Conservation (phyloP, 2,888 invertebrate genomes). For the Diarsia mendica region DNA sequence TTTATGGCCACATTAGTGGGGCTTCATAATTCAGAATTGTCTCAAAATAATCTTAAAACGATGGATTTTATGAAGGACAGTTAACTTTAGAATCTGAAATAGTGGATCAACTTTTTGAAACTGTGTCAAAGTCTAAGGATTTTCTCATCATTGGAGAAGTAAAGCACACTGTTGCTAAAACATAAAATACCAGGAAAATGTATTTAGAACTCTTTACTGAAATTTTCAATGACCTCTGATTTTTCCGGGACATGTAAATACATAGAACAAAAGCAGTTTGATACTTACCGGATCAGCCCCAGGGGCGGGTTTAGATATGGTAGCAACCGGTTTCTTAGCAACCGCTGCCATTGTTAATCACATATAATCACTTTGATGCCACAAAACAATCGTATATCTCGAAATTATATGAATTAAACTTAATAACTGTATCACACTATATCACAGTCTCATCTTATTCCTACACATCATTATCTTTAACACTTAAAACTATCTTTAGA, state of each 20-base stretch:
- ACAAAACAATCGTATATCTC: slow-evolving; percentile 76
- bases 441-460: slow-evolving; percentile 70
- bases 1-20: slow-evolving; percentile 42
- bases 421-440: slow-evolving; percentile 73
- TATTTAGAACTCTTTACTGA: too few species aligned
- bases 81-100: slow-evolving; percentile 3
- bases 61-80: slow-evolving; percentile 13
- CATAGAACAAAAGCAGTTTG: slow-evolving; percentile 44
- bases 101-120: slow-evolving; percentile 9
- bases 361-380: slow-evolving; percentile 81
- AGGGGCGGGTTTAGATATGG: slow-evolving; percentile 71
- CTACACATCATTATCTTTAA: slow-evolving; percentile 61
- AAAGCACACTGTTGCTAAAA: neutral
- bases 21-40: slow-evolving; percentile 30
- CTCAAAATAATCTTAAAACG: slow-evolving; percentile 21
- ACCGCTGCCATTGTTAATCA: slow-evolving; percentile 84
- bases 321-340: slow-evolving; percentile 79
- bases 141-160: neutral
- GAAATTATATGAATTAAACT: slow-evolving; percentile 56
- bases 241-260: slow-evolving; percentile 34
- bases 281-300: slow-evolving; percentile 82
- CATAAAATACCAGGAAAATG: neutral
- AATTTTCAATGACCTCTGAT: slow-evolving; percentile 71
- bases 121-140: neutral
- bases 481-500: slow-evolving; percentile 51